Conservation (phyloP, 2,888 invertebrate genomes). For the Julus scandinavius region DNA sequence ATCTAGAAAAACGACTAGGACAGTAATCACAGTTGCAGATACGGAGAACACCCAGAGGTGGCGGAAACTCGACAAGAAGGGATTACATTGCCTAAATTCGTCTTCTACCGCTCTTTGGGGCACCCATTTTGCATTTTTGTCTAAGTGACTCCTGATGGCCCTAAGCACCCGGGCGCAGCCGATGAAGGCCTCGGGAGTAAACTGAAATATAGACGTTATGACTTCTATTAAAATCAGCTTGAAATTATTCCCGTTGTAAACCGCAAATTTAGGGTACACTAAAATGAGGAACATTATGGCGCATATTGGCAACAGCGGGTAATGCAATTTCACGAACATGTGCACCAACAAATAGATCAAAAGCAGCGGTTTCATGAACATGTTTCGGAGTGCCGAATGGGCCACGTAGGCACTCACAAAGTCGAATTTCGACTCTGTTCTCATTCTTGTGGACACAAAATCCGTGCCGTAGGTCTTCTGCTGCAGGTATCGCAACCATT, state of each 20-base stretch:
- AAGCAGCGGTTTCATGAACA: conserved; percentile 58
- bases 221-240: conserved; percentile 57
- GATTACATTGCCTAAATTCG: conserved; percentile 57
- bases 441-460: conserved; percentile 50
- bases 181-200: conserved; percentile 58
- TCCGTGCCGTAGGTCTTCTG: conserved; percentile 54
- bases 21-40: conserved; percentile 54
- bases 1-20: conserved; percentile 55
- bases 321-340: conserved; percentile 57
- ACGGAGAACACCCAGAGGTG: conserved; percentile 57
- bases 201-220: conserved; percentile 57
- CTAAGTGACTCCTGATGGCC: conserved; percentile 55
- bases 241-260: conserved; percentile 58
- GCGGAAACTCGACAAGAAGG: conserved; percentile 56
- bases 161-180: conserved; percentile 56
- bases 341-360: conserved; percentile 56
- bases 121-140: conserved; percentile 56
- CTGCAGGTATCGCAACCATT: conserved; percentile 56
- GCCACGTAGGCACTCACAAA: conserved; percentile 58
- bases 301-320: conserved; percentile 56
- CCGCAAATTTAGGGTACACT: conserved; percentile 58
- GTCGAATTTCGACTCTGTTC: conserved; percentile 57
- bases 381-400: conserved; percentile 58
- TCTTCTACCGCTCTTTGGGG: conserved; percentile 58
- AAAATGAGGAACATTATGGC: conserved; percentile 58